Base-by-base conservation (phyloP, 2,797 vertebrate species). In the Halcyon leucocephala region DNA sequence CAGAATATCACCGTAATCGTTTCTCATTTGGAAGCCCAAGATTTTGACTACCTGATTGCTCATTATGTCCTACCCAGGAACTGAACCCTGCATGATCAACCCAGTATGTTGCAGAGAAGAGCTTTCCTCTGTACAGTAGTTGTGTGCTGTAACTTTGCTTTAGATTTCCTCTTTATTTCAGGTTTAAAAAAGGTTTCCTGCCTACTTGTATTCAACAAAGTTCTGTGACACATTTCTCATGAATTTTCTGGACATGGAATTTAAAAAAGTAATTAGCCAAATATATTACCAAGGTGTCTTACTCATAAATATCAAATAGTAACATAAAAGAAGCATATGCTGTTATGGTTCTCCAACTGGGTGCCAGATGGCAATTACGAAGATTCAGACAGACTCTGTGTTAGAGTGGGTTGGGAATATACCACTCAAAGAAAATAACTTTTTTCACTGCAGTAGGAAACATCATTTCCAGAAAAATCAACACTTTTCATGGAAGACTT, bases 341-440 rank as follows among this genome's bases (percentile, higher is more conserved):
- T 84, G 39, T 81, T 94, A 82, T 44, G 81, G 65, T 86, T 86
- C 71, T 92, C 82, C 64, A 86, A 67, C 90, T 61, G 67, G 60
- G 41, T 93, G 80, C 85, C 96, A 95, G 97, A 91, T 95, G 96
- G 90, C 86, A 90, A 94, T 69, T 69, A n/a, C 25, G 46, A 92
- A 83, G 69, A 74, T 64, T 85, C 41, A 95, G 52, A 73, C 62
- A 93, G 82, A 88, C 39, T 86, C 60, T 52, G 13, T 74, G 51
- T 41, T 76, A 54, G 73, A 90, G 55, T 81, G 60, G 85, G 33
- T 57, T 95, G 82, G 80, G 87, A 96, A 96, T 91, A 94, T 41
- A 94, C 62, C 22, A 52, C 48, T 73, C 49, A 70, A 60, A 69
- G n/a, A 83, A 71, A 60, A 51, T 29, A 83, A 71, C 73, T 82